Base-by-base conservation (phyloP, 2,888 invertebrate species). In the Clostera curtula region DNA sequence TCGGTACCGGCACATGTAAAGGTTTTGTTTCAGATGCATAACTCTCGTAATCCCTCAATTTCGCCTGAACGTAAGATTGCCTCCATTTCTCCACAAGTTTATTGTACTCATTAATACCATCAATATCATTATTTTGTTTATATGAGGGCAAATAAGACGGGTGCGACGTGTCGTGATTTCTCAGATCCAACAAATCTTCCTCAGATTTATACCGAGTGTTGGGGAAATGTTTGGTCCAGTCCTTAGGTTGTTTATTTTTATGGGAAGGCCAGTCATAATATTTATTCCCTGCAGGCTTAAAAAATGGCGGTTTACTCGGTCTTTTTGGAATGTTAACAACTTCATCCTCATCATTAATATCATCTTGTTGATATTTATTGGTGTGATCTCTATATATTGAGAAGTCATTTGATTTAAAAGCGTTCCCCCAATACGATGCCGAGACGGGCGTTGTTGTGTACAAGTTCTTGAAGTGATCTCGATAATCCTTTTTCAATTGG, bases 71-170 rank as follows among this genome's bases (percentile, higher is more conserved):
- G 35, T 80, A 80, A 7, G 75, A 74, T 35, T 77, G 73, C 34
- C 67, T 66, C 83, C 82, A 83, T 47, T 73, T 79, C 8, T 82
- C 74, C 7, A 75, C 66, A 1, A 76, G 44, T 19, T 67, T 69
- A 46, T 76, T 80, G 37, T 72, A 82, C 36, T 74, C 72, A 16
- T 49, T 51, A 21, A 68, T 67, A 25, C 53, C 57, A 15, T 75
- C 75, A 34, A 68, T 70, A 30, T 63, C 60, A 19, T 52, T 56
- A 25, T 34, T 62, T 2, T 68, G 65, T 23, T 65, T 68, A 30
- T 59, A 73, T 12, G 60, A 54, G 8, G 76, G 74, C 31, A 74
- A 47, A 41, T 79, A 71, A 2, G 71, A 62, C 5, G 76, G 68
- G 31, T 72, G 74, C 8, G 71, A 67, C 1, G 77, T 71, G 28